These are phyloP conservation scores for Euproctis similis DNA, from an alignment of 2,888 invertebrate genomes.

Conservation along the genomic window DNA sequence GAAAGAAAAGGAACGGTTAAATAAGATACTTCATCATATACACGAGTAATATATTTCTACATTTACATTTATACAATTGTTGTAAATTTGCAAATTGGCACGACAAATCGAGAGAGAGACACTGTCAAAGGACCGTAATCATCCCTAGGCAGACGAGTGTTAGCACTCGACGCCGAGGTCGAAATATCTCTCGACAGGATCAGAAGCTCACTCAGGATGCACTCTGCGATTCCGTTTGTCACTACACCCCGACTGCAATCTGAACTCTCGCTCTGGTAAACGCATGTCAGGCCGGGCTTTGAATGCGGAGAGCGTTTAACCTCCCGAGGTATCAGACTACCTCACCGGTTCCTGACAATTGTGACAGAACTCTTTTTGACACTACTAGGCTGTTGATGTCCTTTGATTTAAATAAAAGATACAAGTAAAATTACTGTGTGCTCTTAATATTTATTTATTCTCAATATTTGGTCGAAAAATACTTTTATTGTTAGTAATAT, in stretches of 20 bases:
- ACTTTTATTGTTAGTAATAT: too few species aligned
- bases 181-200: conserved; percentile 71
- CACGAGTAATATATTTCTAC: too few species aligned
- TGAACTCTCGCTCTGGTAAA: conserved; percentile 67
- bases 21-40: too few species aligned
- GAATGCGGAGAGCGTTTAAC: conserved; percentile 53
- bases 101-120: conserved; percentile 38
- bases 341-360: conserved; percentile 24
- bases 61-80: too few species aligned
- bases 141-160: conserved; percentile 65
- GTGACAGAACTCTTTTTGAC: conserved; percentile 10
- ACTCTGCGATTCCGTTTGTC: conserved; percentile 74
- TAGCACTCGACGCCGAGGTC: conserved; percentile 64
- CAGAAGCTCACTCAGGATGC: conserved; percentile 69
- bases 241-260: conserved; percentile 59
- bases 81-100: too few species aligned
- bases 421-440: too few species aligned
- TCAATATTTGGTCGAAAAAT: too few species aligned
- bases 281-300: conserved; percentile 68
- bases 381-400: too few species aligned
- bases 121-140: conserved; percentile 68
- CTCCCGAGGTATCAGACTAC: conserved; percentile 38
- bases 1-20: too few species aligned
- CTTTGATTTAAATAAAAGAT: too few species aligned
- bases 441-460: too few species aligned